These are phyloP conservation scores for Euproctis similis DNA, from an alignment of 2,888 invertebrate species.

Conservation along the genomic window DNA sequence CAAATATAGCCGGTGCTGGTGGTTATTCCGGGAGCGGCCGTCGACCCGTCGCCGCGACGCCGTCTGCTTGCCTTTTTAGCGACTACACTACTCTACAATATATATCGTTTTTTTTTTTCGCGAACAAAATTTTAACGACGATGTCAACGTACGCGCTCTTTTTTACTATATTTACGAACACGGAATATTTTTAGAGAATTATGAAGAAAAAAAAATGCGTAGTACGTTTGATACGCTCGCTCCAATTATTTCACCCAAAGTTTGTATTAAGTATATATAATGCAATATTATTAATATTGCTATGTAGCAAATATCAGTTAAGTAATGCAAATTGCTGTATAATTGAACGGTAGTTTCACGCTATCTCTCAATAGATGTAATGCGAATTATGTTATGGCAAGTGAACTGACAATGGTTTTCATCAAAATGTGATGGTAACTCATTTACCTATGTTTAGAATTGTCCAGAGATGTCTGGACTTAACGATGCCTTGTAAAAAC, in stretches of 20 bases:
- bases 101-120: constrained; percentile 65
- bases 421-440: too few species aligned
- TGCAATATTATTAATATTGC: too few species aligned
- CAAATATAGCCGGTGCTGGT: constrained; percentile 72
- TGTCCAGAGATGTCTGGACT: too few species aligned
- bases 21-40: constrained; percentile 73
- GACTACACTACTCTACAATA: constrained; percentile 63
- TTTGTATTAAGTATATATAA: too few species aligned
- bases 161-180: constrained; percentile 40
- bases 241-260: constrained; percentile 22
- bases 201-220: constrained; percentile 34
- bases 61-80: constrained; percentile 74
- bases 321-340: too few species aligned
- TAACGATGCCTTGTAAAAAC: too few species aligned
- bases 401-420: too few species aligned
- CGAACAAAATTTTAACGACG: constrained; percentile 56
- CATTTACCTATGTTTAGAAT: too few species aligned
- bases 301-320: too few species aligned
- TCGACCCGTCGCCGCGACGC: constrained; percentile 75
- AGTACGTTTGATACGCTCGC: constrained; percentile 26
- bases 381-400: too few species aligned
- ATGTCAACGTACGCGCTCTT: constrained; percentile 57
- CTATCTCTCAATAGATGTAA: too few species aligned
- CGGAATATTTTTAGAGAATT: constrained; percentile 37
- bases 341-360: too few species aligned